These are phyloP conservation scores for Formica selysi DNA, from an alignment of 1,140 invertebrate species.

Conservation along the genomic window DNA sequence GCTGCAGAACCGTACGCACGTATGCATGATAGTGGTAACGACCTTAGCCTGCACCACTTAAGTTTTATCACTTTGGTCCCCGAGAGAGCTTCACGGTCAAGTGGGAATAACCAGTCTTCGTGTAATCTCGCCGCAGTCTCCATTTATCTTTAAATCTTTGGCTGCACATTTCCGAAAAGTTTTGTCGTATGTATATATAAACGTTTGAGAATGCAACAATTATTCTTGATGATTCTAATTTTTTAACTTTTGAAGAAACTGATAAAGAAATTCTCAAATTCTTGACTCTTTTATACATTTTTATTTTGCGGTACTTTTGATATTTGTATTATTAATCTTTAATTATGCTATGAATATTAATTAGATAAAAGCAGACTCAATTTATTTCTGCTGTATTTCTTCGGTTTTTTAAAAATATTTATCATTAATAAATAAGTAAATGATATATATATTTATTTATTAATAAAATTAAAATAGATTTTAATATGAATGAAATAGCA, in stretches of 20 bases:
- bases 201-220: not conserved
- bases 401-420: not conserved
- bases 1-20: slow-evolving; percentile 58
- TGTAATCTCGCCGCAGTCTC: not conserved
- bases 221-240: not conserved
- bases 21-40: slow-evolving; percentile 70
- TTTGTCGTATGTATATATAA: not conserved
- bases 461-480: slow-evolving; percentile 7
- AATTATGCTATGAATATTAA: not conserved
- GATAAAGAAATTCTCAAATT: not conserved
- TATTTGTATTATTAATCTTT: not conserved
- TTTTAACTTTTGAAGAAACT: not conserved
- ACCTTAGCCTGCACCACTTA: slow-evolving; percentile 73
- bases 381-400: not conserved
- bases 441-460: not conserved
- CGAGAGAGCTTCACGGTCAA: slow-evolving; percentile 71
- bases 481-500: not conserved
- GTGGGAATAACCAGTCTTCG: slow-evolving; percentile 67
- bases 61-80: slow-evolving; percentile 71
- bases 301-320: not conserved
- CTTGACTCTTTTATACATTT: not conserved
- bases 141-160: slow-evolving; percentile 51
- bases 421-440: not conserved
- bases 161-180: not conserved
- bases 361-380: not conserved